Percentiles rank a stretch among this genome's conserved stretches.
phyloP scores from a whole-genome alignment of 2,888 invertebrate species.

The Idaea aversata region DNA sequence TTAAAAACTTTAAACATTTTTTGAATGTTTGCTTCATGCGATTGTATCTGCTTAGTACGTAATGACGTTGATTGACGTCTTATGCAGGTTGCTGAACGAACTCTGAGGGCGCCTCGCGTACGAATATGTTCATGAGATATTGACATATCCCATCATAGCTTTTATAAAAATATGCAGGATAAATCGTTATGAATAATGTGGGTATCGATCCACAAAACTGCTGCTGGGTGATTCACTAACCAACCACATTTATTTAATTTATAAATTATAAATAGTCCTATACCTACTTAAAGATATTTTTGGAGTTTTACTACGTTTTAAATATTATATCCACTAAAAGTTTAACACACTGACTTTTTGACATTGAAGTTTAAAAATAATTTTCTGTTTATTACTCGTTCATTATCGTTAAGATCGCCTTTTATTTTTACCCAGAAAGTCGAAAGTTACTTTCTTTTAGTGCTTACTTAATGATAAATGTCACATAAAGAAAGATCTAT shows the following conservation, averaged over 20 bases:
- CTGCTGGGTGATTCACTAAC: too few relatives aligned
- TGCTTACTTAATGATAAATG: slow-evolving; percentile 1
- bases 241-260: too few relatives aligned
- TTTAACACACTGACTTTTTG: neutral
- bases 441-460: neutral
- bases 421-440: neutral
- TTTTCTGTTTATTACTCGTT: neutral
- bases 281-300: neutral
- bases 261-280: neutral
- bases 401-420: neutral
- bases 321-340: neutral
- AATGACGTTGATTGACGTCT: slow-evolving; percentile 42
- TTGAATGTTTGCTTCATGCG: slow-evolving; percentile 62
- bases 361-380: neutral
- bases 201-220: too few relatives aligned
- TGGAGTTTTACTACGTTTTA: neutral
- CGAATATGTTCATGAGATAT: neutral
- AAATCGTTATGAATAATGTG: neutral
- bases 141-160: neutral
- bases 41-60: slow-evolving; percentile 48
- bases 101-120: neutral
- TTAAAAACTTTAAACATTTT: slow-evolving; percentile 41
- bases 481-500: slow-evolving; percentile 8
- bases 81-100: neutral
- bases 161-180: neutral